A percentile compares a stretch with the other conserved stretches of the same genome.
These are phyloP conservation scores for Parthenolecanium corni DNA, from an alignment of 2,888 invertebrate species.

Conservation along the genomic window DNA sequence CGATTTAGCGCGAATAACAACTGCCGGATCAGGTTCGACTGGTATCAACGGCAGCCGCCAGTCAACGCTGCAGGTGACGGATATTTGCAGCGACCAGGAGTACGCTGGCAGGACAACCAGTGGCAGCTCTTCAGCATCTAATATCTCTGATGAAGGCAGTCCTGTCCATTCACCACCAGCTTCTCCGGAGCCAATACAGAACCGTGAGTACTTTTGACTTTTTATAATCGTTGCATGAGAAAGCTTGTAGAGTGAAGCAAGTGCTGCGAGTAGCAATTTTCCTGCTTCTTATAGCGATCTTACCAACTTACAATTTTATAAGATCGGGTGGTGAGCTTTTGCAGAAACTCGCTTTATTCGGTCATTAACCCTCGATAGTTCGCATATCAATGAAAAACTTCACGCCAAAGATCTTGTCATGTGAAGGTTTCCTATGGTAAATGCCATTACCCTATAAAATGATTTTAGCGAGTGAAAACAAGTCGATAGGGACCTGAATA, in stretches of 20 bases:
- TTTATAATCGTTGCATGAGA: background rate
- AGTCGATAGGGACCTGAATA: too few species aligned
- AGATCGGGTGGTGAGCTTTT: too few species aligned
- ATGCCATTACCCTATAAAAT: too few species aligned
- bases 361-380: too few species aligned
- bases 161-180: conserved; percentile 14
- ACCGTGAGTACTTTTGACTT: conserved; percentile 10
- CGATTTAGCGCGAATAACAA: conserved; percentile 6
- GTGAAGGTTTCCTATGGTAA: too few species aligned
- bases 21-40: background rate
- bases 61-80: conserved; percentile 1
- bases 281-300: too few species aligned
- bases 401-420: too few species aligned
- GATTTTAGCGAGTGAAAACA: too few species aligned
- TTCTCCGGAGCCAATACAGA: conserved; percentile 19
- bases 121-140: conserved; percentile 16
- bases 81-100: conserved; percentile 19
- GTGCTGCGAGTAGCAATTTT: too few species aligned
- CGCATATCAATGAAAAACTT: too few species aligned
- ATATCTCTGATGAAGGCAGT: conserved; percentile 16
- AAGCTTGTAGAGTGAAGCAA: background rate
- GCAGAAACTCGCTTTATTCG: too few species aligned
- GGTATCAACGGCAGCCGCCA: background rate
- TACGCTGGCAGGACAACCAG: conserved; percentile 12
- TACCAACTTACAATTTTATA: too few species aligned